Conservation (phyloP, 2,888 invertebrate species). For the Chaetogeoica ovagalla region DNA sequence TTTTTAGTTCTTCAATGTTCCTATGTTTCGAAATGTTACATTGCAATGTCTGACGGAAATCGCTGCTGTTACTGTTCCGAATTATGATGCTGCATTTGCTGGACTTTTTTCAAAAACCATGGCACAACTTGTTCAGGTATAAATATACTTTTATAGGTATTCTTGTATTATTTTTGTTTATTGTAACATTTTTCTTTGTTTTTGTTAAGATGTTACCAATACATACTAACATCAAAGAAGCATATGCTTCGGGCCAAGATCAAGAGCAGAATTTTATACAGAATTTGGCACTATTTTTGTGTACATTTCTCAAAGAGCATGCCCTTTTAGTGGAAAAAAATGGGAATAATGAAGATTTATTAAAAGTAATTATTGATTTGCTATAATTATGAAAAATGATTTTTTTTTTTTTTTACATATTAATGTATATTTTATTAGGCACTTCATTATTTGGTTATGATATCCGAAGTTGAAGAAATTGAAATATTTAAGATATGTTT, state of each 20-base stretch:
- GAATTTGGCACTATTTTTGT: constrained; percentile 94
- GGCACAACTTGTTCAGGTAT: constrained; percentile 78
- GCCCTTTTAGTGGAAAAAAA: constrained; percentile 84
- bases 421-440: constrained; percentile 61
- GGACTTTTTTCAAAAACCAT: constrained; percentile 89
- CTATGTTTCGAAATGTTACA: constrained; percentile 96
- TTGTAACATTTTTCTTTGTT: constrained; percentile 25
- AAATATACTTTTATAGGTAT: constrained; percentile 13
- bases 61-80: constrained; percentile 84
- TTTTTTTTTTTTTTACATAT: not conserved
- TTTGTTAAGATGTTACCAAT: constrained; percentile 77
- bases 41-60: constrained; percentile 98
- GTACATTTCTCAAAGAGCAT: constrained; percentile 95
- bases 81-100: constrained; percentile 92
- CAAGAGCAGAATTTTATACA: constrained; percentile 99
- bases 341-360: constrained; percentile 73
- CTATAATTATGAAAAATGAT: not conserved
- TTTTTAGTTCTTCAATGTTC: constrained; percentile 87
- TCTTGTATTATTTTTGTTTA: not conserved
- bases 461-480: constrained; percentile 97
- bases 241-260: constrained; percentile 90
- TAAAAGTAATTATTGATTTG: constrained; percentile 63
- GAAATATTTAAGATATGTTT: constrained; percentile 99
- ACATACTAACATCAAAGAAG: constrained; percentile 88
- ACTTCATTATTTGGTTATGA: constrained; percentile 82